Base-by-base conservation (phyloP, 2,888 invertebrate genomes). In the Schizaphis graminum region DNA sequence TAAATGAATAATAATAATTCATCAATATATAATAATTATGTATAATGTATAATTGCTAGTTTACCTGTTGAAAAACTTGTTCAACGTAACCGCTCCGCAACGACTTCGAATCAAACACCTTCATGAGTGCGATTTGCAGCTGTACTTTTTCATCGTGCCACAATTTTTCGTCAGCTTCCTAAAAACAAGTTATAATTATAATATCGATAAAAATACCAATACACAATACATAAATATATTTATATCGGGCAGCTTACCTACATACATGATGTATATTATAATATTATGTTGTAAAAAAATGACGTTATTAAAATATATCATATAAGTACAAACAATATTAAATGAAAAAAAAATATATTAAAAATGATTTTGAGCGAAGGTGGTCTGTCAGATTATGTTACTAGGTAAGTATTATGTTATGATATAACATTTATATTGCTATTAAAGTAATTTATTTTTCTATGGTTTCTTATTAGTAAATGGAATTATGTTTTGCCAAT, bases 141-240 rank as follows among this genome's bases (percentile, higher is more conserved):
- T 94, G 91, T 11, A 91, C 86, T 53, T 94, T 94, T 8, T 94
- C 94, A 67, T 86, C 86, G 8, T 67, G 44, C 89, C 89, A 93
- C 13, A 35, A 26, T 67, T 91, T 94, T 67, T 94, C 89, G 21
- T 91, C 90, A 8, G 57, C 85, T 49, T 94, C 94, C 94, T 94
- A 13, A 41, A 87, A 86, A 84, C 1, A 86, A 44, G 5, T 24
- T 11, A 57, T 44, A 41, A 77, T 77, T 77, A 53, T 53, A 21
- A 53, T 53, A 21, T 53, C 5, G 53, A 21, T 53, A 53, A 53
- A 53, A 53, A 53, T 53, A 53, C 53, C 21, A 21, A 53, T 21
- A 53, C 53, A 77, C 35, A 35, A 77, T 21, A 77, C 3, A n/a
- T n/a, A n/a, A 21, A 67, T 67, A n/a, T n/a, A 67, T 67, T 67